A percentile compares a stretch with the other conserved stretches of the same genome.
phyloP scores from a whole-genome alignment of 2,888 invertebrate species.

The Cephonodes hylas region DNA sequence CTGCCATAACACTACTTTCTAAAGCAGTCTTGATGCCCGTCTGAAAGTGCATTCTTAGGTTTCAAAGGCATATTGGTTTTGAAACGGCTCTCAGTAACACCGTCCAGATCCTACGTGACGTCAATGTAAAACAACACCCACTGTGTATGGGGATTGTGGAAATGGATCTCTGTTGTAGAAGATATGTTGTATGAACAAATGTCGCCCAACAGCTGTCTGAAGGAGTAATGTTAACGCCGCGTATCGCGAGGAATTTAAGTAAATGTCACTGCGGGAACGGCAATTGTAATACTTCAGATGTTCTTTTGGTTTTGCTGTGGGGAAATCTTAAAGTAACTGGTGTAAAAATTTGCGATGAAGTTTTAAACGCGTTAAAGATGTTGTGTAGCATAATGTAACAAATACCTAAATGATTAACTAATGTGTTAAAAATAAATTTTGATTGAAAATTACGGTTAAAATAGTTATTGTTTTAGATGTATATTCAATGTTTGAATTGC shows the following conservation, averaged over 20 bases:
- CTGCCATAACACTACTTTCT: constrained; percentile 11
- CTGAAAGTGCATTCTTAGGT: constrained; percentile 33
- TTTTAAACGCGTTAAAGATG: neutral
- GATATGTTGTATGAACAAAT: neutral
- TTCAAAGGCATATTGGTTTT: constrained; percentile 60
- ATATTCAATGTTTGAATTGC: no score
- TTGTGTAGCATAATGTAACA: no score
- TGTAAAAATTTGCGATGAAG: neutral
- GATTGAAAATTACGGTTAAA: no score
- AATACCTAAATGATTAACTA: no score
- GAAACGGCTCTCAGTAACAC: constrained; percentile 56
- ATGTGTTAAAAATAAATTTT: no score
- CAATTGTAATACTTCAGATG: neutral
- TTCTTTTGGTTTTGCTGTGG: neutral
- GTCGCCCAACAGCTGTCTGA: neutral
- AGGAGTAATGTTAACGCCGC: neutral
- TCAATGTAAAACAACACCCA: constrained; percentile 55
- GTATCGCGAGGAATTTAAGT: neutral
- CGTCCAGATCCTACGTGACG: constrained; percentile 56
- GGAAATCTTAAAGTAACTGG: neutral
- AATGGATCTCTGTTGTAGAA: constrained; percentile 42
- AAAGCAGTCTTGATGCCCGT: constrained; percentile 3
- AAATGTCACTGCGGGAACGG: neutral
- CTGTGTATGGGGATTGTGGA: constrained; percentile 50
- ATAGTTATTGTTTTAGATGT: no score